Conservation (phyloP, 2,113 vertebrate species). For the Pithys albifrons region DNA sequence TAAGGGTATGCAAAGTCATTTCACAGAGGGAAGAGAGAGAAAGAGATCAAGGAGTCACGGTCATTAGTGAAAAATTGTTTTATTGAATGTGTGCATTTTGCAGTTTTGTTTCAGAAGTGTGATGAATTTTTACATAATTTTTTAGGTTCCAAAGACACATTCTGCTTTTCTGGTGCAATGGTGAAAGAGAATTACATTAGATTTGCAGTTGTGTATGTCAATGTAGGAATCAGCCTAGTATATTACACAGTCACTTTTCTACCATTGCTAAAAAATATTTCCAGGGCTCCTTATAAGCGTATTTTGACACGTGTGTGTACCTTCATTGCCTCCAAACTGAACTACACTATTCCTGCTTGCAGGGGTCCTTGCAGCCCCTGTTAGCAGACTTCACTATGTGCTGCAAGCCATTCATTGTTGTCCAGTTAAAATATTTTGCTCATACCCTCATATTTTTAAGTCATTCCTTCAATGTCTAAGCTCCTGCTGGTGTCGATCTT, state of each 20-base stretch:
- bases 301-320: background rate
- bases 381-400: background rate
- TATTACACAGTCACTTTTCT: background rate
- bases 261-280: background rate
- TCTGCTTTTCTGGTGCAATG: background rate
- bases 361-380: background rate
- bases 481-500: background rate
- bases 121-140: background rate
- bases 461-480: background rate
- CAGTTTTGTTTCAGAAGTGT: background rate
- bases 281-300: background rate
- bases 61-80: background rate
- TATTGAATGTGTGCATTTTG: background rate
- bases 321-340: background rate
- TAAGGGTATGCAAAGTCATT: slow-evolving; percentile 34
- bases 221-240: background rate
- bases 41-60: background rate
- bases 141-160: background rate
- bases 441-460: background rate
- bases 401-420: background rate
- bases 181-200: background rate
- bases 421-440: background rate
- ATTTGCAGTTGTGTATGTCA: background rate
- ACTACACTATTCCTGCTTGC: background rate
- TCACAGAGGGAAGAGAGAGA: background rate